Conservation (phyloP, 2,888 invertebrate species). For the Dicyrtomina minuta region DNA sequence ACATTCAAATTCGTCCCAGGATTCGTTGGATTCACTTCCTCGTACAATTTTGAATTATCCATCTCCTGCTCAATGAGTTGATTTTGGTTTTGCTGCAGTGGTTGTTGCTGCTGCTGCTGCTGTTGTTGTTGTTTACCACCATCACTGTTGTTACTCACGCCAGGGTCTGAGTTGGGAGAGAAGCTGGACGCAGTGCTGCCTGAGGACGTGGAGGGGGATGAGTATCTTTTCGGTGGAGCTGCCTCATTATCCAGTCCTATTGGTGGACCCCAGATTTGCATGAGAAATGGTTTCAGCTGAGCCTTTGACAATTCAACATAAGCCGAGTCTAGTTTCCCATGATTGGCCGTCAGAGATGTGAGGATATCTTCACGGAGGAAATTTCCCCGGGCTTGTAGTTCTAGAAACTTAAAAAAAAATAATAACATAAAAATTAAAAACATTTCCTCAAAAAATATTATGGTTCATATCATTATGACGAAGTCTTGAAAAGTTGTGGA, state of each 20-base stretch:
- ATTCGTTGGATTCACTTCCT: no score
- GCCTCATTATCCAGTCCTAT: constrained; percentile 65
- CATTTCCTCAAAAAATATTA: neutral
- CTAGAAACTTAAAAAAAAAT: constrained; percentile 60
- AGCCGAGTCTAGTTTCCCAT: constrained; percentile 72
- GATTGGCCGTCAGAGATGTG: constrained; percentile 69
- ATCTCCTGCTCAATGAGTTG: no score
- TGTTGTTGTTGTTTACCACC: neutral
- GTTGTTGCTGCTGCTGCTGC: neutral
- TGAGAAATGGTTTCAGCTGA: constrained; percentile 74
- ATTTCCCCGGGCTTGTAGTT: constrained; percentile 67
- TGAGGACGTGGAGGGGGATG: neutral
- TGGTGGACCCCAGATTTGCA: constrained; percentile 75
- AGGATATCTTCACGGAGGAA: constrained; percentile 72
- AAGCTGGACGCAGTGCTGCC: neutral
- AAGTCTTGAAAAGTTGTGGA: no score
- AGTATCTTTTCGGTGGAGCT: constrained; percentile 17
- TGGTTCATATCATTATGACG: no score
- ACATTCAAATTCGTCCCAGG: no score
- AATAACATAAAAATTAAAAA: no score
- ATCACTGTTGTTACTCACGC: neutral
- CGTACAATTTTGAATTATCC: no score
- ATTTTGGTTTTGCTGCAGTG: neutral
- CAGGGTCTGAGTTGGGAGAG: neutral
- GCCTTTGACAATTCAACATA: constrained; percentile 71